Evolutionary conservation across 2,888 invertebrate species (phyloP), one percentile per base, ranked within the genome.

Genomic region (Sisyra terminalis): DNA sequence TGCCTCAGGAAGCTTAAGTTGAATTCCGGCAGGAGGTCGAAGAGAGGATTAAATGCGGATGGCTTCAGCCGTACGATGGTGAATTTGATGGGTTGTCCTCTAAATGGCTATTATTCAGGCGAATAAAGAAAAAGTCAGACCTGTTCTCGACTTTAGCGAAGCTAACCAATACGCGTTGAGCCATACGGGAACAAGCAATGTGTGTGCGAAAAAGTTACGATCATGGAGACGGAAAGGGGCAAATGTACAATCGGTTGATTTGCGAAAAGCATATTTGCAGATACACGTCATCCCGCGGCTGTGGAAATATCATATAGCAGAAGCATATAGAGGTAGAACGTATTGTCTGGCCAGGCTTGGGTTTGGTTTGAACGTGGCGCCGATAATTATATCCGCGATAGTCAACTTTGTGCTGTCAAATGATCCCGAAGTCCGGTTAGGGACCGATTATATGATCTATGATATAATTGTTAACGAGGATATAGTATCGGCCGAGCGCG

Each of bases 381-480:
- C 16, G 11, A 38, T 17, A 18, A 38, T 38, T 17, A 38, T 38
- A 18, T 17, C 38, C 15, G 38, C 38, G 8, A 85, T 51, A 89
- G 90, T 0, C 84, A 86, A 59, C 77, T 78, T 48, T 57, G 89
- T 43, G 68, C 66, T 0, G 64, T 71, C 0, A 78, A 83, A 53
- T 75, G 71, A 13, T 64, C 30, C 3, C n/a, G n/a, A n/a, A 11
- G 30, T 30, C 30, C 9, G 15, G 34, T 10, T n/a, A 30, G 30
- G 2, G 2, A 30, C 30, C 11, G 30, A 30, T 30, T 30, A 3
- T n/a, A n/a, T n/a, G 10, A 30, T 30, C n/a, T 10, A 30, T 30
- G 30, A 30, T 11, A 30, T 30, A 30, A 30, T 30, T n/a, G 30
- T 30, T 10, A 67, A 34, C 11, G 34, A 34, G 15, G 11, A 11